Evolutionary conservation across 92 coral and sea anemone genomes (phyloP).

Genomic region (Porites evermanni): DNA sequence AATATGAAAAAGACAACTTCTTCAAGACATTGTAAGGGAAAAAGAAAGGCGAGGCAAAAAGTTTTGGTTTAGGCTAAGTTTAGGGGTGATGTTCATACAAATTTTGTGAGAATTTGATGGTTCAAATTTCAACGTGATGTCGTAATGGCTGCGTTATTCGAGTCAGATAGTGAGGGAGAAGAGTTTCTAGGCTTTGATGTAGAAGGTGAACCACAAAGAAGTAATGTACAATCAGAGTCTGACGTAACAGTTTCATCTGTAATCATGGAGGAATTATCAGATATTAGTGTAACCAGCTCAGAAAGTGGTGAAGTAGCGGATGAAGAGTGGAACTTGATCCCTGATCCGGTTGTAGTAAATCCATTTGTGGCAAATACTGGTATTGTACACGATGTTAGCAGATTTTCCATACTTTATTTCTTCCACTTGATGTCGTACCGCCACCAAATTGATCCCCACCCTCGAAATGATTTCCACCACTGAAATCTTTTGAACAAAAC

Average conservation of each 20-base stretch:
- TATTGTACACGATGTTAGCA: background rate
- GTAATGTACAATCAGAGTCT: background rate
- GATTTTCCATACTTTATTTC: conserved; percentile 9
- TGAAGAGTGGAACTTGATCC: background rate
- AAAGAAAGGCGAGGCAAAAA: too few relatives aligned
- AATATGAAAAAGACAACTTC: too few relatives aligned
- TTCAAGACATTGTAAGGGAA: too few relatives aligned
- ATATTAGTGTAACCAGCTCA: conserved; percentile 18
- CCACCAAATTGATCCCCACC: too few relatives aligned
- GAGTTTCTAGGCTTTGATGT: background rate
- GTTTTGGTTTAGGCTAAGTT: background rate
- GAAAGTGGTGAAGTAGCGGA: background rate
- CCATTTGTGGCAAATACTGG: conserved; percentile 12
- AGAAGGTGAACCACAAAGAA: background rate
- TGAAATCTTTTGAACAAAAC: too few relatives aligned
- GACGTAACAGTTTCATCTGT: conserved; percentile 27
- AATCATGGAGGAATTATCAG: conserved; percentile 31
- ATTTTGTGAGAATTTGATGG: background rate
- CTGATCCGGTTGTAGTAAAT: background rate
- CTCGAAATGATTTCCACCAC: too few relatives aligned
- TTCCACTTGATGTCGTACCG: too few relatives aligned
- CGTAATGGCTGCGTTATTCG: too few relatives aligned
- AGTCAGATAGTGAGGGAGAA: conserved; percentile 14
- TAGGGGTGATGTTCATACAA: conserved; percentile 30
- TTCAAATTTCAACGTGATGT: background rate